These are phyloP conservation scores for Bombus cullumanus DNA, from an alignment of 1,140 invertebrate genomes.

Conservation along the genomic window DNA sequence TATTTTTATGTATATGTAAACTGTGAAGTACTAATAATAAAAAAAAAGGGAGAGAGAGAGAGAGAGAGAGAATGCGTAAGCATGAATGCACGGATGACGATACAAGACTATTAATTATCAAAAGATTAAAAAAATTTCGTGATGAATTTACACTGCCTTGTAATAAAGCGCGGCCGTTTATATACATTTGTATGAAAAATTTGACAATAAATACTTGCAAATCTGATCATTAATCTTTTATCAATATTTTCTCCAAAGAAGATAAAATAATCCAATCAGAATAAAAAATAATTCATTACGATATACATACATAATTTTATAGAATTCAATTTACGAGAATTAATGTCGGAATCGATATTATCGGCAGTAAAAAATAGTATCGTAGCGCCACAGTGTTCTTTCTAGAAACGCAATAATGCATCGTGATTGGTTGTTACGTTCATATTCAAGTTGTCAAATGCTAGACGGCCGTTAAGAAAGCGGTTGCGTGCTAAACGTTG, in stretches of 20 bases:
- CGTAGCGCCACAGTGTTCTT: constrained; percentile 10
- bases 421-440: constrained; percentile 47
- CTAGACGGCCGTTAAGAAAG: constrained; percentile 70
- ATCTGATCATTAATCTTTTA: constrained; percentile 28
- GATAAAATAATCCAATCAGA: not conserved
- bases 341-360: constrained; percentile 31
- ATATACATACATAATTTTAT: not conserved
- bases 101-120: constrained; percentile 61
- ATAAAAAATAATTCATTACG: not conserved
- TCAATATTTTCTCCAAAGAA: too few relatives aligned
- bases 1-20: constrained; percentile 69
- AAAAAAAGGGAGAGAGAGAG: constrained; percentile 2
- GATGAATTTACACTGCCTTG: constrained; percentile 58
- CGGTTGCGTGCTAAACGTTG: constrained; percentile 38
- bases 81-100: constrained; percentile 40
- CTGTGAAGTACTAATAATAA: constrained; percentile 54
- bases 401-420: constrained; percentile 2
- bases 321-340: not conserved
- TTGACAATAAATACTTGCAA: constrained; percentile 72
- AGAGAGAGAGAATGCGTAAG: not conserved
- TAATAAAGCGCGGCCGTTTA: constrained; percentile 55
- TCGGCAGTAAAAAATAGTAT: constrained; percentile 5
- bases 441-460: constrained; percentile 75
- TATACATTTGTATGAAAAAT: constrained; percentile 71
- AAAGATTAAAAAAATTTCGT: constrained; percentile 48